A percentile compares a stretch with the other conserved stretches of the same genome.
These are phyloP conservation scores for Sciurus carolinensis DNA, from an alignment of 2,797 vertebrate genomes.

Conservation along the genomic window DNA sequence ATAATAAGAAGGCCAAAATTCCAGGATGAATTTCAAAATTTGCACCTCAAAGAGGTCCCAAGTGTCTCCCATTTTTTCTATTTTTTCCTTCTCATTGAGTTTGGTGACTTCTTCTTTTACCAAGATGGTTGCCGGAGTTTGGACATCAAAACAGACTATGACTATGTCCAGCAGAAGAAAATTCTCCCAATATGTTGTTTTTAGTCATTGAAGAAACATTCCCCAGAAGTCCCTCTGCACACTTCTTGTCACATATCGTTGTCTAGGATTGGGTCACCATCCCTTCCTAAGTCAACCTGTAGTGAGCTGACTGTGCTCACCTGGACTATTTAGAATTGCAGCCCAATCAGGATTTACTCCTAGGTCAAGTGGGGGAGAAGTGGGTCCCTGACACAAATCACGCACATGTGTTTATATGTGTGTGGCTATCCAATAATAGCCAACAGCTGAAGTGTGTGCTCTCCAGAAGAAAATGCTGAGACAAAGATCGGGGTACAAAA, in stretches of 20 bases:
- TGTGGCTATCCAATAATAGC: neutral
- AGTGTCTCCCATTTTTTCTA: neutral
- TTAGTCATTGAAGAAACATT: neutral
- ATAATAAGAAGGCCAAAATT: neutral
- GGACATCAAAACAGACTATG: neutral
- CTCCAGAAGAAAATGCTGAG: conserved; percentile 1
- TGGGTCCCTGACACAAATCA: neutral
- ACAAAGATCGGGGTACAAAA: neutral
- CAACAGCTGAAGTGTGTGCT: neutral
- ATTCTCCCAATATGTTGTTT: neutral
- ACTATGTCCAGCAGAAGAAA: neutral
- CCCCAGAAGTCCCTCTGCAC: neutral
- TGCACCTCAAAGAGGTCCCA: conserved; percentile 12
- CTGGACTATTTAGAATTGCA: neutral
- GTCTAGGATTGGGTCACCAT: neutral
- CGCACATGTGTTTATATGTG: neutral
- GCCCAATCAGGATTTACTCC: neutral
- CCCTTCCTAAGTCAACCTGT: neutral
- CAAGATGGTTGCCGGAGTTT: neutral
- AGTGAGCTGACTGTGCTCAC: neutral
- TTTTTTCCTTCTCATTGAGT: neutral
- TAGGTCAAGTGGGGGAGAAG: neutral
- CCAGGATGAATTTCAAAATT: conserved; percentile 11
- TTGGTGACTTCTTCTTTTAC: neutral
- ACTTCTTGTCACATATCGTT: conserved; percentile 8